Percentiles rank a stretch among this genome's conserved stretches.
phyloP scores from a whole-genome alignment of 2,888 invertebrate genomes.

The Callosobruchus maculatus region DNA sequence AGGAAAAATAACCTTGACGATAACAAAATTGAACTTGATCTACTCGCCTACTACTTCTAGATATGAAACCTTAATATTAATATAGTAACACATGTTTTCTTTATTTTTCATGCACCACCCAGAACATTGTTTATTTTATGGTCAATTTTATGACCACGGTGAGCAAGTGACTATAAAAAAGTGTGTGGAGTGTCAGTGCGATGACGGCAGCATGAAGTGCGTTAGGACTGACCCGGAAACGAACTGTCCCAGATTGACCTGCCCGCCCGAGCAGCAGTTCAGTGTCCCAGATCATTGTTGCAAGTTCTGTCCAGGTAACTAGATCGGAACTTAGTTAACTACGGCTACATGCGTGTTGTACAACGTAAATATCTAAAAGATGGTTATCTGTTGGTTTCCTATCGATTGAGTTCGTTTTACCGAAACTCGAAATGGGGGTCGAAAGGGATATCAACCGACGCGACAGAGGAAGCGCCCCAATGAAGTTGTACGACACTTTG shows the following conservation, averaged over 20 bases:
- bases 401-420: no score
- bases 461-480: no score
- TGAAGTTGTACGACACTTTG: no score
- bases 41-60: neutral
- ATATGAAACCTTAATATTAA: neutral
- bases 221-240: constrained; percentile 66
- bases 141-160: constrained; percentile 70
- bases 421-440: no score
- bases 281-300: constrained; percentile 84
- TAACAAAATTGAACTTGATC: neutral
- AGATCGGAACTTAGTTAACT: neutral
- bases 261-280: constrained; percentile 74
- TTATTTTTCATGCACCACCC: neutral
- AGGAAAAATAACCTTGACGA: neutral
- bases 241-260: constrained; percentile 73
- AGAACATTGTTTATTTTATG: constrained; percentile 39
- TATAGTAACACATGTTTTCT: neutral
- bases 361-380: no score
- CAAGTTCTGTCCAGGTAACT: constrained; percentile 80
- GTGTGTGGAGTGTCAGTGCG: constrained; percentile 80
- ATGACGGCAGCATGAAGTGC: constrained; percentile 79
- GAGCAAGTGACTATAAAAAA: constrained; percentile 69
- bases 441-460: no score
- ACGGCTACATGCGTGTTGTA: neutral
- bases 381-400: no score